These are phyloP conservation scores for Leucopsar rothschildi DNA, from an alignment of 2,113 vertebrate genomes.

Conservation along the genomic window DNA sequence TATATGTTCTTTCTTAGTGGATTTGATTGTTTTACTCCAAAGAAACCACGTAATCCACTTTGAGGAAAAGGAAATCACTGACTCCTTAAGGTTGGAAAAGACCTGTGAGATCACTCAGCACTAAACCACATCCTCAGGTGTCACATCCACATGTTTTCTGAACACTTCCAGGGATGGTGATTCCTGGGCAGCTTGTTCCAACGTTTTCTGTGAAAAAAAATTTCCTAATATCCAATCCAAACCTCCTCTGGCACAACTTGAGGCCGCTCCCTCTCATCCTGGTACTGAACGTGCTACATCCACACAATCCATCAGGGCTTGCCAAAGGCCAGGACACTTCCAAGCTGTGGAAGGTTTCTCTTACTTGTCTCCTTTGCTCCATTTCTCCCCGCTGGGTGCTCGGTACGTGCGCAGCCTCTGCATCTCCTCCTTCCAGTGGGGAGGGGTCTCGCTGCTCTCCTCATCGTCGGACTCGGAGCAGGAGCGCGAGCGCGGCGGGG, in stretches of 20 bases:
- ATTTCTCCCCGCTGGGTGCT: slow-evolving; percentile 84
- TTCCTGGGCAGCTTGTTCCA: background rate
- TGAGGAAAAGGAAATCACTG: background rate
- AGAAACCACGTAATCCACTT: background rate
- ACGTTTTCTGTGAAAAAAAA: no score
- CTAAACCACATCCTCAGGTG: background rate
- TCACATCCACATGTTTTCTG: background rate
- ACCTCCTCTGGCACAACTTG: background rate
- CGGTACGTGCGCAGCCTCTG: slow-evolving; percentile 85
- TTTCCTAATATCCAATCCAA: background rate
- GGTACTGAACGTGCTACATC: fast-evolving
- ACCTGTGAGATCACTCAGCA: background rate
- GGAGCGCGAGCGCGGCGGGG: slow-evolving; percentile 89
- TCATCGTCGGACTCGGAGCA: slow-evolving; percentile 87
- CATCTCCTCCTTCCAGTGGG: slow-evolving; percentile 99
- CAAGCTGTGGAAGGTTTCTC: background rate
- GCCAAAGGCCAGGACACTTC: fast-evolving
- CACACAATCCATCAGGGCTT: background rate
- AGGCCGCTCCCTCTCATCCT: background rate
- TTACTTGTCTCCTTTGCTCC: slow-evolving; percentile 97
- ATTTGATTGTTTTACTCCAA: background rate
- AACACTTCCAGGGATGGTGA: background rate
- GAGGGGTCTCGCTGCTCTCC: slow-evolving; percentile 92
- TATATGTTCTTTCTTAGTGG: no score
- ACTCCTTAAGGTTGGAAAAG: background rate